Conservation (phyloP, 2,113 vertebrate genomes). For the Dipodomys merriami region DNA sequence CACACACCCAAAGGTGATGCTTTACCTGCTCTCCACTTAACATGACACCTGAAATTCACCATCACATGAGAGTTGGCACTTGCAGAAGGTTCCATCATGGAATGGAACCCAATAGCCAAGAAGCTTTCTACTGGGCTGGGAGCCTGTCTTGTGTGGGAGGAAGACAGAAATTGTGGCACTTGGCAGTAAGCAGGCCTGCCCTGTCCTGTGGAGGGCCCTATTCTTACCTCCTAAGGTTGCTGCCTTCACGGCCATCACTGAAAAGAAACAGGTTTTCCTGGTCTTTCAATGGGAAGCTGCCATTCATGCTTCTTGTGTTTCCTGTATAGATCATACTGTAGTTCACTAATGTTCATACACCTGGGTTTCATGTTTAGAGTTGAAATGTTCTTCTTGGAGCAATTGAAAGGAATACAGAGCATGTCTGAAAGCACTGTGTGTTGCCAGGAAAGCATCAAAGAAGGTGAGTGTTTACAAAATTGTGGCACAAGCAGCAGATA, state of each 20-base stretch:
- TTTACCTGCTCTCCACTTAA: background rate
- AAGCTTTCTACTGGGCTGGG: background rate
- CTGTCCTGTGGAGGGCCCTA: background rate
- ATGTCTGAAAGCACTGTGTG: conserved; percentile 2
- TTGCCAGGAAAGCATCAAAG: conserved; percentile 51
- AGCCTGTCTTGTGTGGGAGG: background rate
- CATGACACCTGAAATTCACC: background rate
- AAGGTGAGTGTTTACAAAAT: background rate
- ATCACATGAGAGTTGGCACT: background rate
- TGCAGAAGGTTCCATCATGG: no score
- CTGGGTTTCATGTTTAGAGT: conserved; percentile 9
- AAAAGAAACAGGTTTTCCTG: background rate
- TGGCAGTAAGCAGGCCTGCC: background rate
- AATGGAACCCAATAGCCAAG: background rate
- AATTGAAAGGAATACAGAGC: background rate
- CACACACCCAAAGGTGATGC: background rate
- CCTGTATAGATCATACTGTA: background rate
- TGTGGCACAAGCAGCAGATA: conserved; percentile 26
- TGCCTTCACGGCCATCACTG: background rate
- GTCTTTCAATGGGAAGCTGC: background rate
- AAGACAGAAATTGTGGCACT: background rate
- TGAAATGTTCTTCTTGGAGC: conserved; percentile 47
- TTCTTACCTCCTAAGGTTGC: background rate
- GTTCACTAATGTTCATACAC: conserved; percentile 6
- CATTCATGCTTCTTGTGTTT: background rate